Base-by-base conservation (phyloP, 2,113 vertebrate species). In the Motacilla alba region DNA sequence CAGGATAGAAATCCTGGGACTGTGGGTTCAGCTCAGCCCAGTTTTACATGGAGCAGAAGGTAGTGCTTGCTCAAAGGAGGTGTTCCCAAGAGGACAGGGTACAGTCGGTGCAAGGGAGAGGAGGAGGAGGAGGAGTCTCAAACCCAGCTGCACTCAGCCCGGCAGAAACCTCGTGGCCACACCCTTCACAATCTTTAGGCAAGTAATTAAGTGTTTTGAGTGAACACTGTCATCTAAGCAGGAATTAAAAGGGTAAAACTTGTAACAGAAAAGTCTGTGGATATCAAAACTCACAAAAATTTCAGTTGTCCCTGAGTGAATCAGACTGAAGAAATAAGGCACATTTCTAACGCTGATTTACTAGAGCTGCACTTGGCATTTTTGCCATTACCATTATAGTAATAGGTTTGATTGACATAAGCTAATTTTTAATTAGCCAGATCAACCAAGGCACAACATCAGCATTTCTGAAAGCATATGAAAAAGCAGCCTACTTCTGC, bases 351-450 rank as follows among this genome's bases (percentile, higher is more conserved):
- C 43, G 28, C 66, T 46, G 66, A 56, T 66, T 90, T 83, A 55
- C 17, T 66, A 74, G 52, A 90, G 46, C 44, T 67, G 35, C 59
- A 77, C 62, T 91, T 77, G 6, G 17, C 59, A 19, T 90, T 95
- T 94, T 90, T 75, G 67, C 84, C 35, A 41, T 66, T 88, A 55
- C 52, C 56, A 78, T 95, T 96, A 72, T 76, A 79, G 69, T 59
- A 91, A 84, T 44, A 39, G 33, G 55, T 97, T 95, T 97, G 96
- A 97, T 72, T 94, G 93, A 85, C 91, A 96, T 59, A 15, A 94
- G 67, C 83, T 95, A 80, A 67, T 85, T 95, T 96, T 96, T 96
- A 97, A 94, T 95, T 96, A 96, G 93, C 85, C 82, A 94, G 84
- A 94, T 95, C 89, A 95, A 96, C 73, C 55, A 86, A 94, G 85